Evolutionary conservation across 1,140 invertebrate species (phyloP), one percentile per base, ranked within the genome.

Genomic region (Nephila pilipes): DNA sequence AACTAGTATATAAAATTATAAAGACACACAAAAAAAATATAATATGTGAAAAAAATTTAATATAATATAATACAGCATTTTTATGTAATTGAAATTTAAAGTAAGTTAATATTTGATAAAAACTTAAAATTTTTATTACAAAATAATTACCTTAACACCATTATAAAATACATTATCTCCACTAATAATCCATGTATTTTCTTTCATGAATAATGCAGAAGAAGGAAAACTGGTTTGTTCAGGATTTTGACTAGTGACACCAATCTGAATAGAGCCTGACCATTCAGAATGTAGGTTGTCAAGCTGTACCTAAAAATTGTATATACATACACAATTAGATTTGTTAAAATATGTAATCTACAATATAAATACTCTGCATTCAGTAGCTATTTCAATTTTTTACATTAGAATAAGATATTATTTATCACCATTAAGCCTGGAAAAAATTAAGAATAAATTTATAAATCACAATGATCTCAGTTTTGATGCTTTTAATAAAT

Each of bases 101-200:
- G 6, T 10, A 46, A 46, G 12, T 46, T 10, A 46, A 46, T 46
- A 46, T 10, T 46, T 0, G n/a, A n/a, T 46, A 46, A 10, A 10
- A 10, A 1, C 12, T 46, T 46, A 46, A 46, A 46, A 46, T 46
- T 46, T n/a, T 46, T 10, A 46, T 46, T 10, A 10, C 46, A 46
- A 22, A 81, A 18, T 14, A 80, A 94, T 94, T 95, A 97, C 97
- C 95, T 98, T 98, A 58, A 96, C 96, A 25, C 98, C 97, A 95
- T 98, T 97, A 75, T 97, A 96, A 90, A 97, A 98, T 75, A 98
- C 97, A 95, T 97, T 97, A 95, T 98, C 97, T 69, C 97, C 96
- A 85, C 97, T 97, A 80, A 98, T 96, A 22, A 98, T 96, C 96
- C 98, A 98, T 85, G 97, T 97, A 60, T 97, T 96, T 93, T 97